Evolutionary conservation across 2,797 vertebrate species (phyloP), one percentile per base, ranked within the genome.

Genomic region (Phaenicophaeus curvirostris): DNA sequence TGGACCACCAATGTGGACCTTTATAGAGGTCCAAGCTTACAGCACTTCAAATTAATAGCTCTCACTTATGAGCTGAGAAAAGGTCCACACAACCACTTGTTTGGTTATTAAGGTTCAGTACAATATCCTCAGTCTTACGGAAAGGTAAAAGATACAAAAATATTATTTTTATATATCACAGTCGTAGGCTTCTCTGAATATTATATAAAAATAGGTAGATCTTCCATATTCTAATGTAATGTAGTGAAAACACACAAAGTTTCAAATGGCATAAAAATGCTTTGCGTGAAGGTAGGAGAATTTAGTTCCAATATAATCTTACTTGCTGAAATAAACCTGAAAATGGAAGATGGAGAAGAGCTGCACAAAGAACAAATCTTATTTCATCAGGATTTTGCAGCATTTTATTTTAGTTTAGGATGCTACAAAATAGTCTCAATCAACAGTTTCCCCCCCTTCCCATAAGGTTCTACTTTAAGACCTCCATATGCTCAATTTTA

Each of bases 401-500:
- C 76, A 79, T 94, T 97, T 96, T 85, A 95, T 91, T 97, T 97
- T 95, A 94, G 87, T 97, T 97, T 97, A 95, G 95, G 95, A 79
- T 90, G 58, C 63, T 96, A 82, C 51, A 96, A 96, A 97, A 96
- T 91, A 96, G 93, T 94, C 89, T 95, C 87, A 82, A 97, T 98
- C 95, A 93, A 92, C 61, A 53, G 57, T 46, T 94, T 44, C 86
- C n/a, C 20, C 17, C 77, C 84, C 85, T 90, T 92, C 90, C 93
- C 97, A 96, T 96, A 97, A 97, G 96, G 92, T 97, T 98, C 97
- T 97, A 97, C 97, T 97, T 98, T 97, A 98, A 98, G 97, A 97
- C 96, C 95, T 98, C 97, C 98, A 98, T 98, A 98, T 98, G 97
- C 94, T 98, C 97, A 97, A 80, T 96, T 97, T 97, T 97, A 98